Base-by-base conservation (phyloP, 2,797 vertebrate genomes). In the Sitta carolinensis region DNA sequence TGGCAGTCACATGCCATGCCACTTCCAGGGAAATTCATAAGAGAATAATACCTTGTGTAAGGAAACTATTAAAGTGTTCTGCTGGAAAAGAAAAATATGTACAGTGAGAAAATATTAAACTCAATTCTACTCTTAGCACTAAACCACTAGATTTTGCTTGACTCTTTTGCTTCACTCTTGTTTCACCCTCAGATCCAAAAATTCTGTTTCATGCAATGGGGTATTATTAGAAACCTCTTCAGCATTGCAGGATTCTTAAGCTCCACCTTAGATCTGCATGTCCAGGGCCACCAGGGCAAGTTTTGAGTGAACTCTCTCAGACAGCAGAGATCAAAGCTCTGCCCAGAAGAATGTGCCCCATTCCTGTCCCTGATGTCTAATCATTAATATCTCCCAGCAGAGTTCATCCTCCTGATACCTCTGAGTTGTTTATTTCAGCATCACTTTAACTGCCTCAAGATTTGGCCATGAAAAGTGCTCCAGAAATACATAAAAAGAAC, bases 1-100 rank as follows among this genome's bases (percentile, higher is more conserved):
- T 52, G 50, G 34, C 55, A 72, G 51, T 25, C 5, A 0, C 0
- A 0, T 30, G 26, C 11, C 17, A 9, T 26, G 55, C 17, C 14
- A 16, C 10, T 76, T 73, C 58, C 51, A 89, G n/a, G 18, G 16
- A 87, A 84, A 64, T 50, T 79, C 34, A 29, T 3, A 45, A 57
- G n/a, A 79, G 5, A 79, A 73, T 57, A 5, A 2, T 18, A 73
- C 23, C 25, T 64, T 47, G 21, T 43, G 20, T 68, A 62, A 63
- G 52, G 21, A 72, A 58, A 36, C 5, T 68, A 32, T 55, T 48
- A 14, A 47, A 83, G 20, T 30, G 32, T 19, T 32, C 25, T 70
- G 26, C n/a, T 64, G 32, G 30, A 83, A 50, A 73, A 70, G 18
- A 29, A 74, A 77, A 32, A 34, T 38, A 52, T 0, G 3, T 19